Conservation (phyloP, 23 tunicate species). For the Ascidia mentula region DNA sequence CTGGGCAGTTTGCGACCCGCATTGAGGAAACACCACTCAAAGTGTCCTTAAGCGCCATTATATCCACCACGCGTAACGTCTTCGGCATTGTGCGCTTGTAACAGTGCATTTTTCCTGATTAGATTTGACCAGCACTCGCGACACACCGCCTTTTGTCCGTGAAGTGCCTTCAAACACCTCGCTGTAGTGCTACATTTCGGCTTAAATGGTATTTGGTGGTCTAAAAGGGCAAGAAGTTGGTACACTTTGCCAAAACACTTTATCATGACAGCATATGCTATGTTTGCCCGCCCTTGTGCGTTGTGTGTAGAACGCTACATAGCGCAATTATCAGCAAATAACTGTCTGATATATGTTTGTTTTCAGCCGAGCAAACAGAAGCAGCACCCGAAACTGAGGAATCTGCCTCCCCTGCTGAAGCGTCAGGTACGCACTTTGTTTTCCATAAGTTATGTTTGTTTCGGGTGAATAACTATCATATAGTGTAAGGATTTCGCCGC, state of each 20-base stretch:
- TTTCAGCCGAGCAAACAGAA: not conserved
- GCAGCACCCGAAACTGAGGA: not conserved
- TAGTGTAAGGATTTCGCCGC: too few relatives aligned
- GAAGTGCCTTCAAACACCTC: not conserved
- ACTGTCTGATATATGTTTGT: not conserved
- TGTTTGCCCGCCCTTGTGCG: not conserved
- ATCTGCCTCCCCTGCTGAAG: not conserved
- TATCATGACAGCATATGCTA: not conserved
- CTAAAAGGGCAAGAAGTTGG: not conserved
- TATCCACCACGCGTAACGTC: constrained; percentile 7
- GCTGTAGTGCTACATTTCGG: not conserved
- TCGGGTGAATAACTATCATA: too few relatives aligned
- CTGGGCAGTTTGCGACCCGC: not conserved
- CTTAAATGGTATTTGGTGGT: not conserved
- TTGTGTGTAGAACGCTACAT: not conserved
- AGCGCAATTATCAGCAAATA: too few relatives aligned
- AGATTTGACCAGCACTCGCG: not conserved
- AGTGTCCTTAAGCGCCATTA: not conserved
- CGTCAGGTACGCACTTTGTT: not conserved
- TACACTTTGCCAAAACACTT: too few relatives aligned
- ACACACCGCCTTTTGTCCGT: not conserved
- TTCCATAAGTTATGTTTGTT: too few relatives aligned
- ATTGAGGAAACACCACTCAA: not conserved
- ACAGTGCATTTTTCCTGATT: constrained; percentile 1
- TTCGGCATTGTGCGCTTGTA: constrained; percentile 13